Percentiles rank a stretch among this genome's conserved stretches.
These are phyloP conservation scores for Lophius piscatorius DNA, from an alignment of 2,113 vertebrate genomes.

Conservation along the genomic window DNA sequence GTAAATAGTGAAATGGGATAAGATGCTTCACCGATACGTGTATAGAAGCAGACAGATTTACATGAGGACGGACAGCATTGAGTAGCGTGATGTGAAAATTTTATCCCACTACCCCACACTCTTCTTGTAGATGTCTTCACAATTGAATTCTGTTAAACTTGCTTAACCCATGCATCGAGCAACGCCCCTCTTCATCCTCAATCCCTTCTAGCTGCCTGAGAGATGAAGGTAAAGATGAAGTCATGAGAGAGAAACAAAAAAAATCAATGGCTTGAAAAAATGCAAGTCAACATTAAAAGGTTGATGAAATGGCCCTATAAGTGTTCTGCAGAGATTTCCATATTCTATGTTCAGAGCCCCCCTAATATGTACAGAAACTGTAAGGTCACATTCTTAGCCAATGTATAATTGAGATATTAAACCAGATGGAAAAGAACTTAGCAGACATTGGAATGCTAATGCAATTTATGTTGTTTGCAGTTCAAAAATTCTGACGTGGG, in stretches of 20 bases:
- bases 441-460: too few relatives aligned
- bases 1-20: conserved; percentile 65
- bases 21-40: conserved; percentile 27
- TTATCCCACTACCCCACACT: conserved; percentile 16
- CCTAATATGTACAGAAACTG: conserved; percentile 14
- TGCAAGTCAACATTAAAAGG: conserved; percentile 76
- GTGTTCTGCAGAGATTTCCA: conserved; percentile 61
- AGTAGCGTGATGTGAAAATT: conserved; percentile 31
- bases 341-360: conserved; percentile 27
- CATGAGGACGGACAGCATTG: conserved; percentile 30
- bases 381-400: too few relatives aligned
- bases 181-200: conserved; percentile 31
- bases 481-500: too few relatives aligned
- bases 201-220: conserved; percentile 29
- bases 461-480: too few relatives aligned
- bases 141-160: conserved; percentile 32
- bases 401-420: too few relatives aligned
- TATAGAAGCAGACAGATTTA: conserved; percentile 36
- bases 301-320: conserved; percentile 60
- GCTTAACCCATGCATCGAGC: conserved; percentile 42
- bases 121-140: conserved; percentile 57
- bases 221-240: conserved; percentile 37
- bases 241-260: neutral
- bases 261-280: conserved; percentile 61
- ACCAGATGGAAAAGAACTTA: too few relatives aligned